Base-by-base conservation (phyloP, 1,140 invertebrate genomes). In the Halictus rubicundus region DNA sequence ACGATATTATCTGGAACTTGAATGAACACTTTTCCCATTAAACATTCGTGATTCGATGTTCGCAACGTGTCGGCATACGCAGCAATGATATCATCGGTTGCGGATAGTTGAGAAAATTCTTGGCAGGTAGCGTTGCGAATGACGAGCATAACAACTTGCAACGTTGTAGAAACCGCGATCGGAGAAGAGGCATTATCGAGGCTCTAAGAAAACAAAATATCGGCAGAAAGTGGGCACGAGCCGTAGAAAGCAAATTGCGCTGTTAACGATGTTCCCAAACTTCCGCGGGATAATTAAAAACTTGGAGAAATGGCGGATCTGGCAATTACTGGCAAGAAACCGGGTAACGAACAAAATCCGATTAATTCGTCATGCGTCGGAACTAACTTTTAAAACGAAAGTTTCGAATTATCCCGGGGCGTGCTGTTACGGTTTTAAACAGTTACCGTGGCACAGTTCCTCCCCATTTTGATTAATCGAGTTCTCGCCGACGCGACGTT, bases 291-390 rank as follows among this genome's bases (percentile, higher is more conserved):
- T 71, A 71, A 84, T 84, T 83, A 80, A 83, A 80, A 80, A 83
- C 54, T 83, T 75, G 68, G 16, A 57, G 66, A 63, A 83, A 79
- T 21, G 57, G 21, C 69, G 81, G 25, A 54, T 52, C 21, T 14
- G 23, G 46, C 59, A 76, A 83, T 83, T 73, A 61, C 66, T 60
- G 32, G 19, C 69, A 84, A 83, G 81, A 83, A 83, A 0, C 71
- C 70, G 37, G 60, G 61, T 83, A 83, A 83, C 71, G 81, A 84
- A 82, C 54, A 63, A 84, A 80, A 84, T 84, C 83, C 83, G 81
- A 84, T 84, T 83, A 84, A 80, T 84, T 84, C 81, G 69, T 83
- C 83, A 70, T 83, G 70, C 82, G 71, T 84, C 75, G 66, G 46
- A 59, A 77, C 69, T 65, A 84, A 76, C 72, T 85, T 85, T 72